Evolutionary conservation across 23 tunicate species (phyloP).

Genomic region (Styela plicata): DNA sequence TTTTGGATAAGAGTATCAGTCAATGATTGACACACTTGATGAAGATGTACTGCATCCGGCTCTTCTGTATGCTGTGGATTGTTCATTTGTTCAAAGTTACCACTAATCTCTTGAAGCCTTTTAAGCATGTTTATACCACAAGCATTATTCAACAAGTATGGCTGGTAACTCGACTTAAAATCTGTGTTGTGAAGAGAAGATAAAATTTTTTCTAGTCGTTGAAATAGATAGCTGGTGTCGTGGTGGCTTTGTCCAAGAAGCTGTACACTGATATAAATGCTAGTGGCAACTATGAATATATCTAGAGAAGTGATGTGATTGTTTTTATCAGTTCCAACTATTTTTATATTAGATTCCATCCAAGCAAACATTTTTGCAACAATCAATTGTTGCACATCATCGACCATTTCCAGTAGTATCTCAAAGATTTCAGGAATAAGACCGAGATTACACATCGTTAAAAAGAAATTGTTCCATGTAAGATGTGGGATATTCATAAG

Average conservation of each 20-base stretch:
- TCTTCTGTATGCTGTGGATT: not conserved
- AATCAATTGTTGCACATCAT: not conserved
- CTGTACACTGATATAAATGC: not conserved
- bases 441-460: not conserved
- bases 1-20: not conserved
- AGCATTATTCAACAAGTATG: not conserved
- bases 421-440: conserved; percentile 9
- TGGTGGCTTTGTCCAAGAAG: not conserved
- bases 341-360: not conserved
- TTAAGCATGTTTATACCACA: not conserved
- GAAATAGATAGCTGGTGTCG: not conserved
- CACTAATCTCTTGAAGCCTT: not conserved
- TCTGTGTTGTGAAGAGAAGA: not conserved
- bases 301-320: too few relatives aligned
- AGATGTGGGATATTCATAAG: not conserved
- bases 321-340: not conserved
- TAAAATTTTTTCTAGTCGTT: not conserved
- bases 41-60: not conserved
- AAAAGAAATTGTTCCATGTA: conserved; percentile 4
- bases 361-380: not conserved
- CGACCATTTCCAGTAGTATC: not conserved
- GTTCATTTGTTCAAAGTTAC: not conserved
- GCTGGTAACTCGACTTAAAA: not conserved
- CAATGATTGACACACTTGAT: not conserved
- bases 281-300: not conserved